A percentile compares a stretch with the other conserved stretches of the same genome.
Evolutionary conservation across 2,888 invertebrate genomes (phyloP).

Genomic region (Acronicta aceris): DNA sequence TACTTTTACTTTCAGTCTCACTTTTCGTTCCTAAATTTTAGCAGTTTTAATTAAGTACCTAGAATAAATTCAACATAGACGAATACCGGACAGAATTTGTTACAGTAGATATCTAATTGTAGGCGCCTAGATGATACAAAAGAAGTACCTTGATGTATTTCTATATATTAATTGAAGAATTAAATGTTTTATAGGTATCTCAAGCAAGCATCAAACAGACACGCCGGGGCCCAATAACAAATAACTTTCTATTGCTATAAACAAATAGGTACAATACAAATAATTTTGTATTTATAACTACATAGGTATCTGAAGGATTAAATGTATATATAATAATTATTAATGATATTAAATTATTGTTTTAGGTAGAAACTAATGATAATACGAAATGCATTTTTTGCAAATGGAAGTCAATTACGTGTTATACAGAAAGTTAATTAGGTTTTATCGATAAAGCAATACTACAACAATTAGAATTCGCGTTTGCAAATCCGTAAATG

Average conservation of each 20-base stretch:
- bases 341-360: too few species aligned
- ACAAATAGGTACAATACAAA: too few species aligned
- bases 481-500: background rate
- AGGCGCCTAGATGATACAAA: constrained; percentile 10
- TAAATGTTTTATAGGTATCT: too few species aligned
- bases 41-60: constrained; percentile 11
- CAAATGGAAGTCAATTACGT: background rate
- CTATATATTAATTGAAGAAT: too few species aligned
- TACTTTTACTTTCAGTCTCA: constrained; percentile 65
- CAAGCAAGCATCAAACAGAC: too few species aligned
- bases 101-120: constrained; percentile 19
- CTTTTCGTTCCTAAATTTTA: constrained; percentile 59
- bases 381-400: background rate
- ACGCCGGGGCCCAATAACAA: too few species aligned
- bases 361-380: background rate
- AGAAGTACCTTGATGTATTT: background rate
- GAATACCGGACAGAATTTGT: constrained; percentile 58
- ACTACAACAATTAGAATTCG: background rate
- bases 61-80: constrained; percentile 28
- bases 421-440: background rate
- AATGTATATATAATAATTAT: too few species aligned
- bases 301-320: too few species aligned
- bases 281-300: too few species aligned
- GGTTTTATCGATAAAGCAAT: too few species aligned
- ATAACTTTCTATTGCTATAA: too few species aligned